These are phyloP conservation scores for Rhopalosiphum maidis DNA, from an alignment of 1,140 invertebrate genomes.

Conservation along the genomic window DNA sequence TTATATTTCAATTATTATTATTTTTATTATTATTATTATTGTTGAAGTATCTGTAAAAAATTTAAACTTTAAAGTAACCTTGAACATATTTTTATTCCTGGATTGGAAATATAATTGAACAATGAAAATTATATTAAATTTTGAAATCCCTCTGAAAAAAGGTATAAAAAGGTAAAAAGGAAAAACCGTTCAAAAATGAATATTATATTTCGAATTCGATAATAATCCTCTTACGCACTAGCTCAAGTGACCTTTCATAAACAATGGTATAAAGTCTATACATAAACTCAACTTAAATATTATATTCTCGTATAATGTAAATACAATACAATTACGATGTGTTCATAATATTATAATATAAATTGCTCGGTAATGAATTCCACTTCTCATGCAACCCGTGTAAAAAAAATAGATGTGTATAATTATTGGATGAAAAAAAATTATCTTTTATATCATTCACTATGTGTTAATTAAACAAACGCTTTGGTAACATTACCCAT, in stretches of 20 bases:
- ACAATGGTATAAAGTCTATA: not conserved
- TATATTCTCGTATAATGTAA: not conserved
- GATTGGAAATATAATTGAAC: not conserved
- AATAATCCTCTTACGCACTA: not conserved
- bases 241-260: constrained; percentile 1
- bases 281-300: not conserved
- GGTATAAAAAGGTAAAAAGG: not conserved
- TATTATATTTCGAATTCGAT: not conserved
- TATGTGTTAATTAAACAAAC: not conserved
- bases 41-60: not conserved
- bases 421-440: not conserved
- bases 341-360: constrained; percentile 15
- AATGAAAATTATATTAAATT: not conserved
- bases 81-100: not conserved
- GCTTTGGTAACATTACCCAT: not conserved
- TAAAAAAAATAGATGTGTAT: not conserved
- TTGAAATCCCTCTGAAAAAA: not conserved
- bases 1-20: not conserved
- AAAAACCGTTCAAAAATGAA: not conserved
- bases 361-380: not conserved
- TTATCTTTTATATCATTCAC: not conserved
- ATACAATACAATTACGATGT: constrained; percentile 16
- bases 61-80: not conserved
- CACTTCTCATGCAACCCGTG: not conserved
- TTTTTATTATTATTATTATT: too few relatives aligned